Conservation (phyloP, 2,113 vertebrate species). For the Podarcis muralis region DNA sequence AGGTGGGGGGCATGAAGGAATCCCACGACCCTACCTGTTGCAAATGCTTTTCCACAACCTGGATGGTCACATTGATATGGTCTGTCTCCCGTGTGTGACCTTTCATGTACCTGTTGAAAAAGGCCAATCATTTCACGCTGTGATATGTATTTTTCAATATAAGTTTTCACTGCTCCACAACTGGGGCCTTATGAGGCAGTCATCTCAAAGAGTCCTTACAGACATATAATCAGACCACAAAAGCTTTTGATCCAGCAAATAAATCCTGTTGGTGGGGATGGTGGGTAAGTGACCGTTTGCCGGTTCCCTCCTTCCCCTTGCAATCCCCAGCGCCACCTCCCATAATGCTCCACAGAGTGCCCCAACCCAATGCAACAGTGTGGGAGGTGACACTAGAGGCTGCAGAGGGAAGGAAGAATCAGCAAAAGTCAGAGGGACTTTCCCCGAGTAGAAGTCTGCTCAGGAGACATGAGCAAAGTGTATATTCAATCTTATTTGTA, state of each 20-base stretch:
- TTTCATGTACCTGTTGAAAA: slow-evolving; percentile 89
- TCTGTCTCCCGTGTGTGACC: slow-evolving; percentile 97
- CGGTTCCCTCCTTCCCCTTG: too few relatives aligned
- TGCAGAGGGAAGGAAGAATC: background rate
- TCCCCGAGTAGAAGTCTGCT: background rate
- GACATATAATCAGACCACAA: background rate
- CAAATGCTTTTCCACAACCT: slow-evolving; percentile 97
- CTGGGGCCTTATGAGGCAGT: background rate
- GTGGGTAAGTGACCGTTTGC: background rate
- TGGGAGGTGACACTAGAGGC: background rate
- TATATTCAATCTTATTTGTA: background rate
- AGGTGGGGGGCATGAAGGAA: background rate
- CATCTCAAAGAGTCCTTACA: background rate
- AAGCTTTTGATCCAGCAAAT: background rate
- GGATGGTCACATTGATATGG: slow-evolving; percentile 93
- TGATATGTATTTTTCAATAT: background rate
- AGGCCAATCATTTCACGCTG: slow-evolving; percentile 32
- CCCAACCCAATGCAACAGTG: background rate
- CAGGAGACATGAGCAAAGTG: background rate
- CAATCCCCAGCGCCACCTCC: background rate
- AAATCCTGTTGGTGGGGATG: background rate
- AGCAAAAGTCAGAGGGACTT: background rate
- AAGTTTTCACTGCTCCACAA: background rate
- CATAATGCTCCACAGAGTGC: background rate
- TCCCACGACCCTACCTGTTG: slow-evolving; percentile 85